Conservation (phyloP, 2,113 vertebrate species). For the Platanista minor region DNA sequence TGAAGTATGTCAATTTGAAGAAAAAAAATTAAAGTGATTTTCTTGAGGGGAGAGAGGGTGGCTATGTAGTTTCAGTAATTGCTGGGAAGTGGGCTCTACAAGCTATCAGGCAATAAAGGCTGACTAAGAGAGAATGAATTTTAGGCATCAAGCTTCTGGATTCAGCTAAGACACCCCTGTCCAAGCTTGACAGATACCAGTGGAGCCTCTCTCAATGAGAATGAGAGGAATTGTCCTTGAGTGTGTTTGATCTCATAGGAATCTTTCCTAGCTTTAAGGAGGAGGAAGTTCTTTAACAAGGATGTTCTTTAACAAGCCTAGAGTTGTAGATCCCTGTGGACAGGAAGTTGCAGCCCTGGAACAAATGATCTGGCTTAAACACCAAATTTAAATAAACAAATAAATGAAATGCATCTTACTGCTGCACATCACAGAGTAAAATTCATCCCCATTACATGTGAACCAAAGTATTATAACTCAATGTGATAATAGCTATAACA, state of each 20-base stretch:
- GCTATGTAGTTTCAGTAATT: not conserved
- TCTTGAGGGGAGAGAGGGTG: not conserved
- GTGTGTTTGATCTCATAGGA: no score
- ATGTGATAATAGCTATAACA: not conserved
- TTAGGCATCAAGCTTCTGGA: not conserved
- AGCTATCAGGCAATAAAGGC: not conserved
- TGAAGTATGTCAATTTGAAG: not conserved
- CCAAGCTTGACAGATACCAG: not conserved
- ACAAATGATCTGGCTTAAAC: not conserved
- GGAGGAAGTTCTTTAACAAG: not conserved
- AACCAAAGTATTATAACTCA: not conserved
- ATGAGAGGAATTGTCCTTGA: not conserved
- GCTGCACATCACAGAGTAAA: not conserved
- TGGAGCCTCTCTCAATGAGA: not conserved
- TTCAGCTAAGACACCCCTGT: not conserved
- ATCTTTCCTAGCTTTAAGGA: not conserved
- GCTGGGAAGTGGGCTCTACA: not conserved
- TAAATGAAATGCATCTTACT: not conserved
- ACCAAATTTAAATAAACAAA: not conserved
- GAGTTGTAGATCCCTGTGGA: not conserved
- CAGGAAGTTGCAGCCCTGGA: not conserved
- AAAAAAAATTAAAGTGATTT: not conserved
- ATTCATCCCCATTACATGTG: not conserved
- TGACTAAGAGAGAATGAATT: not conserved
- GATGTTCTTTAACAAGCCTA: not conserved